Percentiles rank a stretch among this genome's conserved stretches.
Conservation (phyloP, 2,888 invertebrate genomes). For the Alitta virens region DNA sequence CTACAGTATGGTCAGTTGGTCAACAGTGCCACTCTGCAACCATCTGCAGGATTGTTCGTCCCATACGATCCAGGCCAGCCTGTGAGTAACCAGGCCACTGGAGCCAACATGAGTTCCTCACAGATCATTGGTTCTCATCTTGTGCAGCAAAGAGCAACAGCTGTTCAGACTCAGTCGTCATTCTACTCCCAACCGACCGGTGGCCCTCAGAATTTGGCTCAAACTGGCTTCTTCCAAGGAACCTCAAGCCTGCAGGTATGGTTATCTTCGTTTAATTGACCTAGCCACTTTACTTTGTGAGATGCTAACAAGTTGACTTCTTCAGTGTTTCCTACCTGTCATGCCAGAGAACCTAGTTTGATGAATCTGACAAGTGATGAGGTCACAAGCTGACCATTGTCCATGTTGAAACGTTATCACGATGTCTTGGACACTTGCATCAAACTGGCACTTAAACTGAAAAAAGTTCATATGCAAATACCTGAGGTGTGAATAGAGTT, state of each 20-base stretch:
- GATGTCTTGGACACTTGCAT: no score
- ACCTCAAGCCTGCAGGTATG: constrained; percentile 41
- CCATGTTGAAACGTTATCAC: no score
- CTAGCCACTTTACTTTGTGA: no score
- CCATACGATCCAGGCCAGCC: constrained; percentile 62
- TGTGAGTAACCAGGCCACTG: constrained; percentile 9
- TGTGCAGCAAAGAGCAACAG: constrained; percentile 61
- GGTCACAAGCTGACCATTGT: no score
- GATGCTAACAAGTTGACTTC: no score
- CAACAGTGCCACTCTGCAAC: constrained; percentile 34
- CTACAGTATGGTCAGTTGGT: constrained; percentile 29
- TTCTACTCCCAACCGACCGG: constrained; percentile 43
- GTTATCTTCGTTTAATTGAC: no score
- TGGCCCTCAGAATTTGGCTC: constrained; percentile 48
- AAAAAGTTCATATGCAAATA: no score
- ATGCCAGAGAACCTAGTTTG: no score
- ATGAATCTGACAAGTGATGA: no score
- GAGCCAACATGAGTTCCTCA: constrained; percentile 45
- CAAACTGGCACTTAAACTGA: no score
- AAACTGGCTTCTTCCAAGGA: constrained; percentile 50
- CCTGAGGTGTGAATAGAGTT: no score
- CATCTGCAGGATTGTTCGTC: constrained; percentile 62
- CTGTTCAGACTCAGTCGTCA: constrained; percentile 57
- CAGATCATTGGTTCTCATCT: constrained; percentile 68
- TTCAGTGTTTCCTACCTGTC: no score